phyloP scores from a whole-genome alignment of 2,888 invertebrate species.

The Neocrepidodera transversa region DNA sequence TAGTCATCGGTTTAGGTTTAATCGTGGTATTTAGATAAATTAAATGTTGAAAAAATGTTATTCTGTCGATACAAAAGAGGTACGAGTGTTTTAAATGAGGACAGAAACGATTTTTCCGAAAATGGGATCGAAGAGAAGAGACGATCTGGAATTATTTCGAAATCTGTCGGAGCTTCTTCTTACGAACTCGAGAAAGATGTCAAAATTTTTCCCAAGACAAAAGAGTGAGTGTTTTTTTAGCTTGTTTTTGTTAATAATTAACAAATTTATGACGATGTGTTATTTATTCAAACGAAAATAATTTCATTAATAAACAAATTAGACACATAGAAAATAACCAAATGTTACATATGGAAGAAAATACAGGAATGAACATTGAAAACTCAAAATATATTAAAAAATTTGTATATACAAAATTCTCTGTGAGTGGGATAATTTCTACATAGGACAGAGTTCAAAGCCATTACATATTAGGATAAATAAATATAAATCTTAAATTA shows the following conservation, averaged over 20 bases:
- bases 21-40: not conserved
- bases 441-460: too few relatives aligned
- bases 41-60: conserved; percentile 18
- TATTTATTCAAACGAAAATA: too few relatives aligned
- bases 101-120: conserved; percentile 13
- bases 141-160: conserved; percentile 39
- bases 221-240: conserved; percentile 34
- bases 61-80: conserved; percentile 23
- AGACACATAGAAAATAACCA: too few relatives aligned
- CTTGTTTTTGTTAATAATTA: not conserved
- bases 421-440: too few relatives aligned
- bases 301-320: too few relatives aligned
- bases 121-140: conserved; percentile 20
- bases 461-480: too few relatives aligned
- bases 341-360: too few relatives aligned
- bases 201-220: conserved; percentile 34
- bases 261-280: not conserved
- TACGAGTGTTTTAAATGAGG: conserved; percentile 23
- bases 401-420: too few relatives aligned
- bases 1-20: not conserved
- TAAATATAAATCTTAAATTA: too few relatives aligned
- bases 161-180: conserved; percentile 19
- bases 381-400: too few relatives aligned
- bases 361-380: too few relatives aligned
- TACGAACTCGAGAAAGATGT: conserved; percentile 28